phyloP scores from a whole-genome alignment of 2,113 vertebrate genomes.

The Syngnathus scovelli region DNA sequence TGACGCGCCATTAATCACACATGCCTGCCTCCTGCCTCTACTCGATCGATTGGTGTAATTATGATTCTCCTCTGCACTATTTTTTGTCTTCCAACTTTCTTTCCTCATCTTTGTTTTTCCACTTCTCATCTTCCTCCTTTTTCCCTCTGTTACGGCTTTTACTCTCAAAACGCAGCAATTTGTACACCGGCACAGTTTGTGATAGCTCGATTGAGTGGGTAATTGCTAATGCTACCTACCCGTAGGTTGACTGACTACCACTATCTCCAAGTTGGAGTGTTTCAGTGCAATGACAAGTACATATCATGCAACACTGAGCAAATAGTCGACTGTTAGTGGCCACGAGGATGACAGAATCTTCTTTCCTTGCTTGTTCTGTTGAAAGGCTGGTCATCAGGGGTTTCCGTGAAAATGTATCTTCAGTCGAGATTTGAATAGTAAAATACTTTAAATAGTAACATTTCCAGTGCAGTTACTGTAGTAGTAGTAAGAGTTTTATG shows the following conservation, averaged over 20 bases:
- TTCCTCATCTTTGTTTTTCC: constrained; percentile 5
- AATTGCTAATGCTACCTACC: not conserved
- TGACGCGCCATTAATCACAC: constrained; percentile 64
- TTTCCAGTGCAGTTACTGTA: too few species aligned
- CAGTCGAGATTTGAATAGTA: too few species aligned
- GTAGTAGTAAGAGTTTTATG: too few species aligned
- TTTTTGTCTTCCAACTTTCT: constrained; percentile 32
- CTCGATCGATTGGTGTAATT: constrained; percentile 61
- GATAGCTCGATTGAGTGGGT: not conserved
- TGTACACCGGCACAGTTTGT: not conserved
- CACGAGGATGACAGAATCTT: not conserved
- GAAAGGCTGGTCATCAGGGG: not conserved
- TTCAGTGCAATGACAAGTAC: not conserved
- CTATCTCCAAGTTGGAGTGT: not conserved
- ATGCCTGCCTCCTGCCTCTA: constrained; percentile 34
- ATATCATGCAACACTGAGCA: not conserved
- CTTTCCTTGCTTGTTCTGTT: not conserved
- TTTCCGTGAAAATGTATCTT: too few species aligned
- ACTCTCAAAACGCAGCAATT: not conserved
- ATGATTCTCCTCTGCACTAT: constrained; percentile 42
- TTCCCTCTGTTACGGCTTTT: not conserved
- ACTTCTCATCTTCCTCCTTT: not conserved
- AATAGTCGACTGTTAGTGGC: not conserved
- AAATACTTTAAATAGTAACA: too few species aligned
- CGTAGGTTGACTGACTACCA: not conserved